Base-by-base conservation (phyloP, 2,797 vertebrate species). In the Lepus townsendii region DNA sequence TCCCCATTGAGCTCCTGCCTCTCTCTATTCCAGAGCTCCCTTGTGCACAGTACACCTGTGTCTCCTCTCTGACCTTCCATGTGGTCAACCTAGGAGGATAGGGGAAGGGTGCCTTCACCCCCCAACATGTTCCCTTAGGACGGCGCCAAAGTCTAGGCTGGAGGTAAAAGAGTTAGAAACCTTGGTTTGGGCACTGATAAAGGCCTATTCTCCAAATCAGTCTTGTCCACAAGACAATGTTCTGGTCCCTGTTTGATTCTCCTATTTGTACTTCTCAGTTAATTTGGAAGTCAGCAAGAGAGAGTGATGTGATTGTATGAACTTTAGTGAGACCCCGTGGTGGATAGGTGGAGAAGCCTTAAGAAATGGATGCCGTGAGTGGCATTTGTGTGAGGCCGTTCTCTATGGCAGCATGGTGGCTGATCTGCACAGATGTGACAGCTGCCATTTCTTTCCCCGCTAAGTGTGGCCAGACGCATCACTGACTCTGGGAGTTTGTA, bases 151-250 rank as follows among this genome's bases (percentile, higher is more conserved):
- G 26, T 90, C 30, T 88, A 88, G 60, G 35, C 32, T 89, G 79
- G n/a, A 20, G 26, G 54, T 76, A 24, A 96, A 88, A 50, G 32
- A 91, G 9, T 83, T 93, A 54, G 84, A 95, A 93, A 92, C 20
- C 35, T 66, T 38, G 76, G 80, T 92, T 62, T 87, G 77, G 32
- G 52, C 93, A 27, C 47, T 79, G 38, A 27, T 42, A 68, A 88
- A 60, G 30, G 91, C 35, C 66, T 87, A 65, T 75, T 95, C 83
- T 91, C 76, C 72, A 94, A 89, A 73, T 32, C 76, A 89, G 60
- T 71, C 24, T 93, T 76, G 20, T 88, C 54, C 89, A 92, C 2
- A 68, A 73, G 77, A 52, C 50, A 60, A 62, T 83, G 75, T 93
- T 83, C 13, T 22, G 68, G 90, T 80, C 26, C 42, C 32, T 95